Evolutionary conservation across 2,888 invertebrate species (phyloP).

Genomic region (Serrognathus titanus): DNA sequence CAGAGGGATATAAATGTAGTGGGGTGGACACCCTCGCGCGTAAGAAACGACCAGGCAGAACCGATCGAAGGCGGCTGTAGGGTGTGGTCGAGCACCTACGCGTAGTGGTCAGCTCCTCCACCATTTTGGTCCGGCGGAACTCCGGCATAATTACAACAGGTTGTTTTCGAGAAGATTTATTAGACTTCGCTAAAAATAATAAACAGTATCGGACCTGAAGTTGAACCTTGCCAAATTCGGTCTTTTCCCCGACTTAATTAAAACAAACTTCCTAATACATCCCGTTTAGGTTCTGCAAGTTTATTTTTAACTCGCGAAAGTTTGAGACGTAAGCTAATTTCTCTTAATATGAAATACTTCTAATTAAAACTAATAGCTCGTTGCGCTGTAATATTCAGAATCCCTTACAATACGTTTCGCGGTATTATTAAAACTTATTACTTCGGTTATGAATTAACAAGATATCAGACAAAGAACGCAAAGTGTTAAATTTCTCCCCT

Average conservation of each 20-base stretch:
- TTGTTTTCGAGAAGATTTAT: too few relatives aligned
- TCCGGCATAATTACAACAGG: too few relatives aligned
- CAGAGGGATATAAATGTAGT: constrained; percentile 34
- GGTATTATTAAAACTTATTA: constrained; percentile 3
- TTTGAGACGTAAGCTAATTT: too few relatives aligned
- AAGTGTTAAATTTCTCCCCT: constrained; percentile 10
- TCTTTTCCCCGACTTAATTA: too few relatives aligned
- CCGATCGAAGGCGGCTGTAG: constrained; percentile 47
- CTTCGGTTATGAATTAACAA: constrained; percentile 10
- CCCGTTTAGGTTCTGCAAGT: too few relatives aligned
- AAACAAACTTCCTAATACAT: too few relatives aligned
- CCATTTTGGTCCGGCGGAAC: not conserved
- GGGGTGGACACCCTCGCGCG: constrained; percentile 45
- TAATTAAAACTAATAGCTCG: too few relatives aligned
- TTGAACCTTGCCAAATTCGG: too few relatives aligned
- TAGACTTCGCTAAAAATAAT: too few relatives aligned
- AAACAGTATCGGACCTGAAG: too few relatives aligned
- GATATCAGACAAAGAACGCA: constrained; percentile 4
- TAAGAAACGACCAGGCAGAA: constrained; percentile 49
- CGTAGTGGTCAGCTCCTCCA: constrained; percentile 38
- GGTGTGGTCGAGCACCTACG: constrained; percentile 48
- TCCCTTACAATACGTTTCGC: constrained; percentile 5
- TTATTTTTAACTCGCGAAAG: too few relatives aligned
- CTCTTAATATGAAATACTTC: too few relatives aligned
- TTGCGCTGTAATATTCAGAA: constrained; percentile 2